Base-by-base conservation (phyloP, 2,888 invertebrate genomes). In the Amorpha juglandis region DNA sequence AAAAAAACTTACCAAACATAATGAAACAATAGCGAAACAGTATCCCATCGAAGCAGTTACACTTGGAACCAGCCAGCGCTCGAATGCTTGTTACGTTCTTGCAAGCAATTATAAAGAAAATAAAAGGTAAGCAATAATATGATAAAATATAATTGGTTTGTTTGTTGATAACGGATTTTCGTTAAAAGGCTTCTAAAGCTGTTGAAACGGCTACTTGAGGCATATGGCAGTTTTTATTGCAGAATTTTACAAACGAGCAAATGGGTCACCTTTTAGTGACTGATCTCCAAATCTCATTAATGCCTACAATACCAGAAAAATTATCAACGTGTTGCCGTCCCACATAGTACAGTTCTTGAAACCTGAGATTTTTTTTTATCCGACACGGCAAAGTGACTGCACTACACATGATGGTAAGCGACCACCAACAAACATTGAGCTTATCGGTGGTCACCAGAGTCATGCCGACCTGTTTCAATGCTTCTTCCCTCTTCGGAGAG, bases 21-120 rank as follows among this genome's bases (percentile, higher is more conserved):
- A 19, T 58, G 38, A 16, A 16, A 58, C 12, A 58, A 58, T 12
- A 19, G 42, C 9, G 12, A 42, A 6, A 38, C 42, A 7, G 11
- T 38, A 16, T 58, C 19, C 58, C 58, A 58, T 58, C n/a, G 42
- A 19, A 19, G 19, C 58, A 35, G 55, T 55, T 16, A 58, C 11
- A 19, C 38, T 38, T 55, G 19, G 6, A 38, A 19, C 11, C 38
- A 38, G 38, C 9, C 19, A 12, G 14, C 12, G 19, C 19, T 38
- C 38, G 58, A 58, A 58, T 58, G 42, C 19, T 38, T 58, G 38
- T 42, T 38, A 42, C 8, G 50, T 42, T 19, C 33, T 19, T 58
- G 1, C 19, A 12, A 0, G 12, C 58, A 58, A 58, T 42, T 38
- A 58, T 11, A 14, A 42, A 58, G 6, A 58, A 42, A 42, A 58